Evolutionary conservation across 2,113 vertebrate genomes (phyloP).

Genomic region (Sapajus apella): DNA sequence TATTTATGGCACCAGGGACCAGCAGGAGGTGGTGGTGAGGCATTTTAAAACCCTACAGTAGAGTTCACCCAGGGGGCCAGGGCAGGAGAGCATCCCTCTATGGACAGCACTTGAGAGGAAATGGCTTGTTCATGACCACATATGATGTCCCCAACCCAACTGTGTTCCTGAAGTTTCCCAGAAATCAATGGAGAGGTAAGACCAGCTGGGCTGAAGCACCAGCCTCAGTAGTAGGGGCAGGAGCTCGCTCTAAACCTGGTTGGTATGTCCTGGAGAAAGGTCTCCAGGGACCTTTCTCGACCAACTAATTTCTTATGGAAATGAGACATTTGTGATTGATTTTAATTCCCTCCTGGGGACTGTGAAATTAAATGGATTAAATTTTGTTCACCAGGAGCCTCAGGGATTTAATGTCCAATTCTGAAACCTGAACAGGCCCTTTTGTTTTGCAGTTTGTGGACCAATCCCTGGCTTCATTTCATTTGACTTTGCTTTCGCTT

Average conservation of each 20-base stretch:
- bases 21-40: neutral
- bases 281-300: neutral
- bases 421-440: neutral
- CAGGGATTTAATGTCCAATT: neutral
- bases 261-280: neutral
- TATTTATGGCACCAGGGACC: neutral
- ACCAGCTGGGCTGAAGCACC: neutral
- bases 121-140: neutral
- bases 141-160: neutral
- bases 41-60: neutral
- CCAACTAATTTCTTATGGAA: neutral
- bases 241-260: rapidly evolving
- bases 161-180: neutral
- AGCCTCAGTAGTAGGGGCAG: neutral
- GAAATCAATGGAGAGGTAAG: neutral
- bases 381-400: neutral
- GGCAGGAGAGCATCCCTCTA: neutral
- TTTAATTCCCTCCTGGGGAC: neutral
- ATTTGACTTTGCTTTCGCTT: neutral
- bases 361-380: constrained; percentile 7
- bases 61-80: neutral
- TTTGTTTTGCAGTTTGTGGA: neutral
- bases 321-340: neutral
- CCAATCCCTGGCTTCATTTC: neutral
- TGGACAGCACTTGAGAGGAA: neutral